Base-by-base conservation (phyloP, 2,113 vertebrate species). In the Marcusenius ussheri region DNA sequence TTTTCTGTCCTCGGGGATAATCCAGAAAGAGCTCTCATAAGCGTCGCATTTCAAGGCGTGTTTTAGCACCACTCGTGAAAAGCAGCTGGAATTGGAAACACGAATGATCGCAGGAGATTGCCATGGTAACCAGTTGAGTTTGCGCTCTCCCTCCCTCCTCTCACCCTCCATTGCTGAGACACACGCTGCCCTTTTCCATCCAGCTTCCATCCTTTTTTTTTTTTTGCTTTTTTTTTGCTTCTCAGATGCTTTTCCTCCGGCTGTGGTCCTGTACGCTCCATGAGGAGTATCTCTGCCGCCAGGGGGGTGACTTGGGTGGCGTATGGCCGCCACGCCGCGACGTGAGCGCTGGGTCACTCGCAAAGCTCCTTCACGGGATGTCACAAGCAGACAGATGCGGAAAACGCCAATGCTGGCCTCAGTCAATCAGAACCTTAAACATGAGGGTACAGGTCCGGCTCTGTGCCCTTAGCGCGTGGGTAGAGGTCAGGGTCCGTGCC, bases 81-180 rank as follows among this genome's bases (percentile, higher is more conserved):
- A 49, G 45, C 24, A 70, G 42, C 62, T 62, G 46, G 88, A 49
- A 31, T 15, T 47, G 11, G 88, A 77, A 51, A 49, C 27, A 2
- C 31, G 17, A 45, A 35, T 47, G n/a, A 35, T 77, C 10, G 45
- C 66, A 13, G 45, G 66, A 31, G 66, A 49, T 89, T 21, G 66
- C 88, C 88, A 89, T 89, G 66, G 88, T 47, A 89, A 89, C 88
- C 1, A 3, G 74, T 6, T 80, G 74, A 17, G 35, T 80, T 80
- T 19, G 13, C 31, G 13, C 35, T 42, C 4, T 19, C 35, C 74
- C 74, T 42, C 70, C 70, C 70, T 74, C 15, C 56, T 56, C 53
- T 74, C 66, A 1, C 66, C 66, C 66, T 13, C 31, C 31, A 5
- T 13, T 39, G 27, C 21, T 35, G 27, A 31, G 31, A 5, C 39